Conservation (phyloP, 2,113 vertebrate species). For the Pangasianodon gigas region DNA sequence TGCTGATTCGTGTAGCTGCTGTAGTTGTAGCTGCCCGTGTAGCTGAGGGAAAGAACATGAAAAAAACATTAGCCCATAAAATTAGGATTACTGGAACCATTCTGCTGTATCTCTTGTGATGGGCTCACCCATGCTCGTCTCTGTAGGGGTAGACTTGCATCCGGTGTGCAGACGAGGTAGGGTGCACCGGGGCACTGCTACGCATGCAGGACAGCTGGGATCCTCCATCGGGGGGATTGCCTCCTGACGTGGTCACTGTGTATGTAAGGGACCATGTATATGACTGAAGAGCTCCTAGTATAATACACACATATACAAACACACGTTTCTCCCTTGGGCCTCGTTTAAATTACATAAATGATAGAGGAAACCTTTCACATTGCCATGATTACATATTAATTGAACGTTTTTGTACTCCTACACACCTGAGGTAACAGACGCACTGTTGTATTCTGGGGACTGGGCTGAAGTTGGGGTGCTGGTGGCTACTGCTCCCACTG, state of each 20-base stretch:
- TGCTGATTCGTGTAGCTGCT: conserved; percentile 95
- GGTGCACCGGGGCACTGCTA: conserved; percentile 79
- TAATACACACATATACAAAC: conserved; percentile 70
- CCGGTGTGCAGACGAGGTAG: conserved; percentile 84
- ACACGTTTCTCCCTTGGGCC: conserved; percentile 39
- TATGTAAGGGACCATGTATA: conserved; percentile 99
- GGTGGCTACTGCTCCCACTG: conserved; percentile 80
- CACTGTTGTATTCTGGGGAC: conserved; percentile 85
- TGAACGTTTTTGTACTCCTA: background rate
- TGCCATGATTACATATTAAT: background rate
- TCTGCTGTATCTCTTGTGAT: background rate
- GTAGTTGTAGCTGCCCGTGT: conserved; percentile 95
- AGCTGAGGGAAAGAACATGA: conserved; percentile 71
- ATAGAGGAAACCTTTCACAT: conserved; percentile 1
- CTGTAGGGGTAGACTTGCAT: conserved; percentile 93
- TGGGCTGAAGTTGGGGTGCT: conserved; percentile 84
- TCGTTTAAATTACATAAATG: conserved; percentile 30
- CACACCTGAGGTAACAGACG: conserved; percentile 86
- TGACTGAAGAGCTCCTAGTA: conserved; percentile 95
- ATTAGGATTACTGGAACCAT: background rate
- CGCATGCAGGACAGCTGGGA: conserved; percentile 95
- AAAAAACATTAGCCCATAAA: background rate
- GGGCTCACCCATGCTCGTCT: conserved; percentile 90
- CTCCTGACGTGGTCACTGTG: conserved; percentile 95
- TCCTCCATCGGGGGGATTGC: conserved; percentile 82